Conservation (phyloP, 2,113 vertebrate species). For the Ciconia maguari region DNA sequence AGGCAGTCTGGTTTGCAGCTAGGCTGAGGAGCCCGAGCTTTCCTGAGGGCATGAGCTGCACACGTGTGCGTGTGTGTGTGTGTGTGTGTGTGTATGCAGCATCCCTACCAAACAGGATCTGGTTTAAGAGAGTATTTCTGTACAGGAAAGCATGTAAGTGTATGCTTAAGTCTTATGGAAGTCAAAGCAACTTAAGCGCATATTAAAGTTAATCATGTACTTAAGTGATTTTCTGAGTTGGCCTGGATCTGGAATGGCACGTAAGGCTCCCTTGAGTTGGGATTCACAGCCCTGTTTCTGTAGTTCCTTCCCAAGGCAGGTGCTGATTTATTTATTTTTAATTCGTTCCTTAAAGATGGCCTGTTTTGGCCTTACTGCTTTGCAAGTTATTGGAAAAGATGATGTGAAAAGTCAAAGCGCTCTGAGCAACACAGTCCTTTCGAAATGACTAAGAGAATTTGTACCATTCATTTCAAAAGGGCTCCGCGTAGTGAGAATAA, state of each 20-base stretch:
- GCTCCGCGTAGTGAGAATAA: neutral
- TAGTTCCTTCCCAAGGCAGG: neutral
- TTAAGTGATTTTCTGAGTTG: slow-evolving; percentile 40
- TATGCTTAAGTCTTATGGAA: neutral
- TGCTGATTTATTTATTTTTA: neutral
- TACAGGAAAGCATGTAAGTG: neutral
- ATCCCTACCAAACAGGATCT: neutral
- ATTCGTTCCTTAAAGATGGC: neutral
- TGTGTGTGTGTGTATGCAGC: neutral
- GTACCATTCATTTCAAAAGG: slow-evolving; percentile 7
- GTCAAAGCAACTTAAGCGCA: slow-evolving; percentile 12
- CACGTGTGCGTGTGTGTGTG: neutral
- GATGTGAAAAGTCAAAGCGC: neutral
- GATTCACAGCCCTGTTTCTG: neutral
- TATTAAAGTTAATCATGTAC: slow-evolving; percentile 35
- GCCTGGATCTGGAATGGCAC: neutral
- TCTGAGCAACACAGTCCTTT: neutral
- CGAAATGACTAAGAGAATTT: neutral
- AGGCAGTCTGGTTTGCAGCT: neutral
- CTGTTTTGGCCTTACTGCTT: neutral
- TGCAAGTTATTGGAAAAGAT: neutral
- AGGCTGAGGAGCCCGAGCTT: neutral
- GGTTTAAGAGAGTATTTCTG: slow-evolving; percentile 40
- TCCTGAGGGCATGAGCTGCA: neutral
- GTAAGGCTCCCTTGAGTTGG: neutral